Base-by-base conservation (phyloP, 2,797 vertebrate species). In the Aeoliscus strigatus region DNA sequence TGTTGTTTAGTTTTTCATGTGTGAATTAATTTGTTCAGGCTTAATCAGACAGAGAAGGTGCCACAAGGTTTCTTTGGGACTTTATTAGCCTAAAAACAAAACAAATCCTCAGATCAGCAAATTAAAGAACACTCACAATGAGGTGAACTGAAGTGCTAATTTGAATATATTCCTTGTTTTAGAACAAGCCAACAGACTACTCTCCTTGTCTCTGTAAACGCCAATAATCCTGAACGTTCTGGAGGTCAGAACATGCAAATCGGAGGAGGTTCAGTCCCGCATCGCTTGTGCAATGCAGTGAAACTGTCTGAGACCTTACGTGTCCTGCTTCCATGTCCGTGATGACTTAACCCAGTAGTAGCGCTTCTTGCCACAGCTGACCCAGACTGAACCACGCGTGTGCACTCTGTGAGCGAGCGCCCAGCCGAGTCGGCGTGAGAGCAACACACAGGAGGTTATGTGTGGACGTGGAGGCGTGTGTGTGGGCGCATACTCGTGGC, bases 291-390 rank as follows among this genome's bases (percentile, higher is more conserved):
- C 46, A 56, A 46, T 39, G 47, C n/a, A n/a, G n/a, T n/a, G 61
- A 42, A 21, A 28, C 52, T 10, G 60, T 66, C 57, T 68, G 14
- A 59, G 61, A 61, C 58, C 54, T 43, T 23, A 60, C 78, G 68
- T 69, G 71, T 69, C 63, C 62, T 58, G 57, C 58, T 65, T 74
- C 66, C 60, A 64, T n/a, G 66, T 74, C 63, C 60, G 70, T 67
- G 70, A 77, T 68, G 75, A 73, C 62, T 69, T 77, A 54, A 77
- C 60, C 77, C 56, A 64, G 71, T n/a, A 55, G 56, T 52, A 6
- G 33, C 25, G 25, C 60, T 53, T 18, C 58, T 39, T 53, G 39
- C 47, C 49, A 51, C 37, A 42, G 43, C 31, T 75, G 73, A 80
- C 77, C 76, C 61, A 69, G 32, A 59, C 51, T 75, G 66, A 69